Evolutionary conservation across 2,113 vertebrate species (phyloP).

Genomic region (Macrotus californicus): DNA sequence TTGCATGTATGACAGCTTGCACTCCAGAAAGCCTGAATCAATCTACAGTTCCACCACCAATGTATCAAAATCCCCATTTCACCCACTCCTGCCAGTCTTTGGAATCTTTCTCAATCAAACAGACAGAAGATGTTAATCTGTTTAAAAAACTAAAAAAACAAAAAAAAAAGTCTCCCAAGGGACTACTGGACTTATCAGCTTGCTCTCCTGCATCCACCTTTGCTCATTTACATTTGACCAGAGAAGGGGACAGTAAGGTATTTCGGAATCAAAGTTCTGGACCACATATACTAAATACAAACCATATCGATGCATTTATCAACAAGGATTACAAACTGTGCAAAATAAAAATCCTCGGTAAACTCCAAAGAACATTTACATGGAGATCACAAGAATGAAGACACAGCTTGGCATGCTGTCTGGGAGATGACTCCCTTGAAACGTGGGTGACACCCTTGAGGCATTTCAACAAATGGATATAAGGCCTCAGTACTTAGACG

Average conservation of each 20-base stretch:
- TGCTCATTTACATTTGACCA: neutral
- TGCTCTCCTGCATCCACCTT: neutral
- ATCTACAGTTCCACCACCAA: neutral
- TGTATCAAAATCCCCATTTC: neutral
- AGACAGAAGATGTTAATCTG: neutral
- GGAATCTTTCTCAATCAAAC: neutral
- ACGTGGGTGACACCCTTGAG: neutral
- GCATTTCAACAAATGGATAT: conserved; percentile 34
- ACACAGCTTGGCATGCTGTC: neutral
- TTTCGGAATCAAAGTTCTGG: conserved; percentile 13
- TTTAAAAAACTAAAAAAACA: neutral
- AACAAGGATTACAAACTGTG: neutral
- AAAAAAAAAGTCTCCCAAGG: neutral
- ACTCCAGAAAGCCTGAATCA: neutral
- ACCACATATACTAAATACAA: neutral
- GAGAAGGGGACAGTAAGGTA: neutral
- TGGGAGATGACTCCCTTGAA: neutral
- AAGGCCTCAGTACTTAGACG: neutral
- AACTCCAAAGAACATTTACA: neutral
- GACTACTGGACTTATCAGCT: neutral
- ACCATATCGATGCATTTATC: neutral
- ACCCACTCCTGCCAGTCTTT: neutral
- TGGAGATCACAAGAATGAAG: neutral
- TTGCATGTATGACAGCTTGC: neutral
- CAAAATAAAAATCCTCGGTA: conserved; percentile 18